Conservation (phyloP, 2,797 vertebrate genomes). For the Anguilla anguilla region DNA sequence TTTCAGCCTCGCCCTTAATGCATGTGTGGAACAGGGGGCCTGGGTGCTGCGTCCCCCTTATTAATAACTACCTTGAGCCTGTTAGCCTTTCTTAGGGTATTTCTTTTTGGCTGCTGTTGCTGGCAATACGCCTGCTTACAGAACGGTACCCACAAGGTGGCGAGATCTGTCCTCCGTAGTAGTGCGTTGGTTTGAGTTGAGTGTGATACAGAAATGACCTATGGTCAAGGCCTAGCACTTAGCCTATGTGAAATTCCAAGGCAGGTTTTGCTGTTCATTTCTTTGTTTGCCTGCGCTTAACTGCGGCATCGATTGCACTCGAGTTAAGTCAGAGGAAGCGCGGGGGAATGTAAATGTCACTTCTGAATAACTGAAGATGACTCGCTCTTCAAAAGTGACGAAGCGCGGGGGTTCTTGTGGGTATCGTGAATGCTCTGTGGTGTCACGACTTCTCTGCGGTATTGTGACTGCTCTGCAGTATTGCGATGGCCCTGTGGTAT, state of each 20-base stretch:
- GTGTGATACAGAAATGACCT: constrained; percentile 25
- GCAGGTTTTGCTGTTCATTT: not conserved
- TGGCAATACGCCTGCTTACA: constrained; percentile 30
- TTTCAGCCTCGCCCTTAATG: not conserved
- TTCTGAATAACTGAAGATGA: constrained; percentile 51
- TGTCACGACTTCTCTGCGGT: too few relatives aligned
- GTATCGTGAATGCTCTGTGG: constrained; percentile 25
- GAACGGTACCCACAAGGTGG: constrained; percentile 34
- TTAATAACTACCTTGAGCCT: constrained; percentile 33
- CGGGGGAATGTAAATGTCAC: constrained; percentile 41
- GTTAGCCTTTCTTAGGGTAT: constrained; percentile 19
- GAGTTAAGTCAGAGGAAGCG: constrained; percentile 40
- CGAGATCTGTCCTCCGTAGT: constrained; percentile 28
- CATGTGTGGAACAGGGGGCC: not conserved
- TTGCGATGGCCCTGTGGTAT: too few relatives aligned
- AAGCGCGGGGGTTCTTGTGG: constrained; percentile 46
- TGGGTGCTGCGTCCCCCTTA: constrained; percentile 32
- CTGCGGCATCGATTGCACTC: constrained; percentile 43
- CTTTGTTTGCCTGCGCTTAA: constrained; percentile 37
- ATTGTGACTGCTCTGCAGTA: too few relatives aligned
- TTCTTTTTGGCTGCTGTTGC: constrained; percentile 34
- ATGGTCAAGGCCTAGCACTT: constrained; percentile 25
- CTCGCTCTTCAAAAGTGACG: constrained; percentile 51
- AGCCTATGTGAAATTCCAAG: constrained; percentile 34
- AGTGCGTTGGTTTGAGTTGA: constrained; percentile 27